Evolutionary conservation across 2,113 vertebrate genomes (phyloP), one percentile per base, ranked within the genome.

Genomic region (Calyptomena viridis): DNA sequence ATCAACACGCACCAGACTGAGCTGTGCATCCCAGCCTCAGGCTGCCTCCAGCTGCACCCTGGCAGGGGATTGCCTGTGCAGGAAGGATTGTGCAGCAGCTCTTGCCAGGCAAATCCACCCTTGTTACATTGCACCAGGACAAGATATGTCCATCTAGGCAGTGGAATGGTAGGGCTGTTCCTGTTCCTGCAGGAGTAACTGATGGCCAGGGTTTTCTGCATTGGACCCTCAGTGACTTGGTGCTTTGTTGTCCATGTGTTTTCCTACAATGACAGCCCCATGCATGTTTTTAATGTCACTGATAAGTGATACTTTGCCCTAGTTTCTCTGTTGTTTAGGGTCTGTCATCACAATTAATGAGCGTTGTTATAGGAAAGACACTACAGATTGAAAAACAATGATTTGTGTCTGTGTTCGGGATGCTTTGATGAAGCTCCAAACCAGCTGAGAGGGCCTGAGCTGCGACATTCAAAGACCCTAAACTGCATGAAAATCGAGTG

Each of bases 21-120:
- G 49, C 37, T 25, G 35, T 2, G 11, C 12, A 1, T 12, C 49
- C 56, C 31, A 14, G 5, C 0, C 12, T 47, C 21, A 18, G 69
- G 47, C 21, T 62, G 7, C 11, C 9, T 27, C 35, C n/a, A 40
- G 59, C n/a, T 62, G 63, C 39, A 6, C 23, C 24, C 8, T 3
- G 0, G 25, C 0, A 0, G 17, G 37, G 1, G 2, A 4, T 59
- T 16, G 14, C 22, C 21, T 2, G 6, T 8, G 63, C 49, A 16
- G 31, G 28, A 22, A 13, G 35, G 68, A 14, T 1, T 14, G 46
- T 7, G 56, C n/a, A 39, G 84, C 55, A 69, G 8, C 60, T n/a
- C 50, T 16, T 19, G 66, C 60, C 42, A 24, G 22, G 50, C 22
- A 11, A 22, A 18, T 10, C 33, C 66, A 31, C 44, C 28, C 39